These are phyloP conservation scores for Zophobas morio DNA, from an alignment of 1,140 invertebrate species.

Conservation along the genomic window DNA sequence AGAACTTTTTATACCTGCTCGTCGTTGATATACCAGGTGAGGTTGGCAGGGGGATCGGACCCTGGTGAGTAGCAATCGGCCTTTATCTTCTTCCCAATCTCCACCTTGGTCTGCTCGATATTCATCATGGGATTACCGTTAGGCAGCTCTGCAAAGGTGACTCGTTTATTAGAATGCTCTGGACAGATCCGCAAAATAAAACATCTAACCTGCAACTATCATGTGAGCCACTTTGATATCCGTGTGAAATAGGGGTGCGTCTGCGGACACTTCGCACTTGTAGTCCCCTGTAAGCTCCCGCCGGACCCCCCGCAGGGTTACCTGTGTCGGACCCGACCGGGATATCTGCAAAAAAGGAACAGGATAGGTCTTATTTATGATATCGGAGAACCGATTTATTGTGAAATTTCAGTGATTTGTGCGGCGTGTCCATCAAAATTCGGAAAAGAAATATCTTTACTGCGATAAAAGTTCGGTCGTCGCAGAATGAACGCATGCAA, in stretches of 20 bases:
- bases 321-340: slow-evolving; percentile 74
- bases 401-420: slow-evolving; percentile 31
- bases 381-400: slow-evolving; percentile 22
- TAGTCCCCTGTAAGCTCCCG: slow-evolving; percentile 72
- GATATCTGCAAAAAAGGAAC: slow-evolving; percentile 69
- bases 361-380: slow-evolving; percentile 30
- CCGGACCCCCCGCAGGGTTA: slow-evolving; percentile 77
- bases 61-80: slow-evolving; percentile 72
- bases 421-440: slow-evolving; percentile 20
- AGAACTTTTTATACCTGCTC: slow-evolving; percentile 32
- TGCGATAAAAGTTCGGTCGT: slow-evolving; percentile 9
- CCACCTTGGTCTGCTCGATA: slow-evolving; percentile 61
- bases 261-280: slow-evolving; percentile 77
- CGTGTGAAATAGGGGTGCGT: slow-evolving; percentile 73
- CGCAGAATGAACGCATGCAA: slow-evolving; percentile 4
- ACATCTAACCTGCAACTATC: slow-evolving; percentile 72
- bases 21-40: slow-evolving; percentile 78
- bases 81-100: slow-evolving; percentile 66
- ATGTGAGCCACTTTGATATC: slow-evolving; percentile 69
- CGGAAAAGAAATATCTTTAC: slow-evolving; percentile 11
- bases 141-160: slow-evolving; percentile 60
- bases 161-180: slow-evolving; percentile 43
- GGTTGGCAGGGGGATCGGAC: slow-evolving; percentile 73
- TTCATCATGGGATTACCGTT: slow-evolving; percentile 60
- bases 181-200: slow-evolving; percentile 14